Percentiles rank a stretch among this genome's conserved stretches.
These are phyloP conservation scores for Taenioides sp. DNA, from an alignment of 2,797 vertebrate species.

Conservation along the genomic window DNA sequence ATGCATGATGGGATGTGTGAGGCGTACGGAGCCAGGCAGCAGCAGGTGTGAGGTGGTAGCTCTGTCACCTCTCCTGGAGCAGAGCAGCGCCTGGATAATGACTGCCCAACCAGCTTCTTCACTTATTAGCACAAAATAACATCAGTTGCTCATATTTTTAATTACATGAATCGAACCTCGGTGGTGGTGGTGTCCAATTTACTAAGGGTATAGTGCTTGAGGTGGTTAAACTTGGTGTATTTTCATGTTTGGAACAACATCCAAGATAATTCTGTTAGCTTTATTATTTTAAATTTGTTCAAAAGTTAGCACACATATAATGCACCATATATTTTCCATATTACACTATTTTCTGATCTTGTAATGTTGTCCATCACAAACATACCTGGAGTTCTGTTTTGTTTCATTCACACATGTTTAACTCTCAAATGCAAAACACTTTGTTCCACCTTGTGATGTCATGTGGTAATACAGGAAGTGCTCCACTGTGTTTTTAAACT, in stretches of 20 bases:
- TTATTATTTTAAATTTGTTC: too few species aligned
- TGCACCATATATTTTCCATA: too few species aligned
- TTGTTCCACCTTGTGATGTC: too few species aligned
- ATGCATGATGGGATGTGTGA: slow-evolving; percentile 58
- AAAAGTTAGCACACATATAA: too few species aligned
- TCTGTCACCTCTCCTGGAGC: slow-evolving; percentile 49
- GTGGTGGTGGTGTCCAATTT: not conserved
- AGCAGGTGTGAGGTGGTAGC: slow-evolving; percentile 66
- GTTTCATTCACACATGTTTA: too few species aligned
- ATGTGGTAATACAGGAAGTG: too few species aligned
- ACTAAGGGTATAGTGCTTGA: not conserved
- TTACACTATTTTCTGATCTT: too few species aligned
- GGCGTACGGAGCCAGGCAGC: slow-evolving; percentile 44
- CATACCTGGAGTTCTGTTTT: too few species aligned
- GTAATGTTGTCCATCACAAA: too few species aligned
- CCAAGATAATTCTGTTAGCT: too few species aligned
- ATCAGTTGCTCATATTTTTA: slow-evolving; percentile 58
- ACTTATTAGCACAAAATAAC: slow-evolving; percentile 40
- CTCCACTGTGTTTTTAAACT: too few species aligned
- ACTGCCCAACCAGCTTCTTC: slow-evolving; percentile 37
- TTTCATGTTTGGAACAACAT: not conserved
- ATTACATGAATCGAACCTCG: slow-evolving; percentile 43
- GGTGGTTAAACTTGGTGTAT: not conserved
- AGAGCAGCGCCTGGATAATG: slow-evolving; percentile 46
- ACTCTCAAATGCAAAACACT: too few species aligned